Conservation (phyloP, 2,797 vertebrate species). For the Labeo calbasu region DNA sequence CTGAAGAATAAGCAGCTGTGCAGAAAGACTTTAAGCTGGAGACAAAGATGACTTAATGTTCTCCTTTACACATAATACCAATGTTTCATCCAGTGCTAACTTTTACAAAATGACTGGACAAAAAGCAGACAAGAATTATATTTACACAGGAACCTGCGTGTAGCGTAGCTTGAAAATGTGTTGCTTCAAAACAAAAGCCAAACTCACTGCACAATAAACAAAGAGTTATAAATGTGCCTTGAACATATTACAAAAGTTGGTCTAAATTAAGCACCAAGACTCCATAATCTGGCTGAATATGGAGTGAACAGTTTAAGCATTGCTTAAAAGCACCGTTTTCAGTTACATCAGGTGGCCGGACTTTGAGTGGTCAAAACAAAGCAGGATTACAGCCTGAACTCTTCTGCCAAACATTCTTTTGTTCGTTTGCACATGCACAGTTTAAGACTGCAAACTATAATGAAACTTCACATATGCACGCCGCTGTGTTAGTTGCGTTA, state of each 20-base stretch:
- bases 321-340: conserved; percentile 50
- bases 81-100: conserved; percentile 29
- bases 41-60: conserved; percentile 35
- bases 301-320: conserved; percentile 49
- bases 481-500: conserved; percentile 41
- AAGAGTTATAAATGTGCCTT: conserved; percentile 52
- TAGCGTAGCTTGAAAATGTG: conserved; percentile 28
- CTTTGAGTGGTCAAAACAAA: conserved; percentile 24
- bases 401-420: neutral
- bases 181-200: conserved; percentile 31
- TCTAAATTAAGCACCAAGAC: conserved; percentile 56
- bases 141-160: conserved; percentile 55
- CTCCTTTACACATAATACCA: conserved; percentile 25
- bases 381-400: neutral
- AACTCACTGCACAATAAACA: conserved; percentile 40
- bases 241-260: conserved; percentile 47
- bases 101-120: conserved; percentile 34
- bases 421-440: neutral
- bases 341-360: conserved; percentile 14
- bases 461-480: conserved; percentile 27
- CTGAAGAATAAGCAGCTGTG: conserved; percentile 8
- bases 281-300: conserved; percentile 34
- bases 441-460: conserved; percentile 3
- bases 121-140: conserved; percentile 52
- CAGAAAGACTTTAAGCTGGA: conserved; percentile 17